Percentiles rank a stretch among this genome's conserved stretches.
Conservation (phyloP, 1,140 invertebrate genomes). For the Homalodisca vitripennis region DNA sequence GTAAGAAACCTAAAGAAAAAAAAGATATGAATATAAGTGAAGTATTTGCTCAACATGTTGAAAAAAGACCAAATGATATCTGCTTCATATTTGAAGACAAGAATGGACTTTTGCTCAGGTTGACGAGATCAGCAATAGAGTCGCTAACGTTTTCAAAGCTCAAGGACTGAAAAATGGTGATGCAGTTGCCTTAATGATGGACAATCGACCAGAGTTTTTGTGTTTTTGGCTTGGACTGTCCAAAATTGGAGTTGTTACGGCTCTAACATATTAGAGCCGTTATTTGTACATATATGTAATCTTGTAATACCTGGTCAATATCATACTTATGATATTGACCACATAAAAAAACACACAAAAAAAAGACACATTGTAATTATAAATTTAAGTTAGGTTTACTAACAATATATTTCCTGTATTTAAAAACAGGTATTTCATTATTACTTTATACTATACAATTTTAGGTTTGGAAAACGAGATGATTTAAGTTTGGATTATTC, state of each 20-base stretch:
- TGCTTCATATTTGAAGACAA: constrained; percentile 54
- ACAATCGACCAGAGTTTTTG: constrained; percentile 86
- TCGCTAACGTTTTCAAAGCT: constrained; percentile 77
- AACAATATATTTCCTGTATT: no score
- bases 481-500: no score
- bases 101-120: constrained; percentile 60
- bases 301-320: no score
- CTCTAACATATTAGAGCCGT: no score
- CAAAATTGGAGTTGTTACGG: constrained; percentile 85
- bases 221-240: constrained; percentile 88
- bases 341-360: no score
- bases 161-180: constrained; percentile 84
- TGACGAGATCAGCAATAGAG: constrained; percentile 81
- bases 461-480: no score
- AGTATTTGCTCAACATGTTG: constrained; percentile 68
- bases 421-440: no score
- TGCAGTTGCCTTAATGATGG: constrained; percentile 84
- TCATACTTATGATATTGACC: no score
- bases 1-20: constrained; percentile 60
- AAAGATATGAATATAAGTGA: constrained; percentile 69
- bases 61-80: constrained; percentile 58
- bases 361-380: no score
- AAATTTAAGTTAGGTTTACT: no score
- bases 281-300: no score
- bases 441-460: no score